Evolutionary conservation across 2,113 vertebrate species (phyloP), one percentile per base, ranked within the genome.

Genomic region (Oophaga pumilio): DNA sequence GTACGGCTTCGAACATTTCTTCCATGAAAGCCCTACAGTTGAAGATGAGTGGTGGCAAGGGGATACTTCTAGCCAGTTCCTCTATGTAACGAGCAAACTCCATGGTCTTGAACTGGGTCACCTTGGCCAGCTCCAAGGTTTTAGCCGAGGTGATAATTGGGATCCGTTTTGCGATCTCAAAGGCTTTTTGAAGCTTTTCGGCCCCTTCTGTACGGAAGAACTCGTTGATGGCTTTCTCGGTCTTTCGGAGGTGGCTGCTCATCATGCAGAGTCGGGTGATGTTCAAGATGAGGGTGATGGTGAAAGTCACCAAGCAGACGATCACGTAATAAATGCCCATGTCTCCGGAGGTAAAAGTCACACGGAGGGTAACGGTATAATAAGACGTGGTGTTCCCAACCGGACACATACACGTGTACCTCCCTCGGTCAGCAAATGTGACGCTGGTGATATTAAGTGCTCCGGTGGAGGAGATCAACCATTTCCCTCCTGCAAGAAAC

Each of bases 31-130:
- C 92, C 20, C 95, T 93, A 90, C 98, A 99, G 93, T 96, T 97
- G 0, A 97, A 93, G 91, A 99, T 97, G 69, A 97, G 95, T 0
- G 97, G 97, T 0, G 98, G 98, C 5, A 99, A 95, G 4, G 98
- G 98, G 66, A 99, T 91, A n/a, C 97, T 97, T 74, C 96, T 93
- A 0, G 98, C 98, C 76, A 99, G 94, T 89, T 99, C 98, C 86
- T 99, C 98, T 0, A 99, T 96, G 90, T 99, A 98, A 0, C 97
- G 96, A 1, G 97, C 98, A 3, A 99, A 94, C 93, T 99, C 98
- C 96, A 97, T 96, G 66, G 98, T 99, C 91, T 98, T 98, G 83
- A 95, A 98, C 91, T 99, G 97, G 1, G 96, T 97, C 89, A 97
- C 96, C 90, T 99, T 99, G 92, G 98, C 98, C 33, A 99, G 89